Evolutionary conservation across 2,888 invertebrate species (phyloP), one percentile per base, ranked within the genome.

Genomic region (Cheilosia pagana): DNA sequence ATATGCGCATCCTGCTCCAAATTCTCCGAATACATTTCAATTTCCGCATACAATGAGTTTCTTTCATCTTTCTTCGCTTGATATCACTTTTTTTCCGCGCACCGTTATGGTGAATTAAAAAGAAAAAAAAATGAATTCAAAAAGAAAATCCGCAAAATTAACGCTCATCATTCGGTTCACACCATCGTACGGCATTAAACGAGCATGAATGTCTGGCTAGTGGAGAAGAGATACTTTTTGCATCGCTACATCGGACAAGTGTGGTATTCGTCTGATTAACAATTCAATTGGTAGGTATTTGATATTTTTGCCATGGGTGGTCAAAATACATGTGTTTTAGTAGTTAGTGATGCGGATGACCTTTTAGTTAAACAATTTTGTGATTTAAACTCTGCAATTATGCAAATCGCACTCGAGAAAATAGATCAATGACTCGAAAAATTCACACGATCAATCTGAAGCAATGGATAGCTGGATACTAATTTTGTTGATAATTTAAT

Each of bases 1-100:
- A 67, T 19, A 53, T 35, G 12, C 12, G 59, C 68, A 60, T 68
- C 68, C 53, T 76, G 76, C 52, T 81, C 76, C 41, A 67, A 75
- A 75, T 81, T 75, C 81, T 19, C 14, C 28, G 59, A 70, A 76
- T 63, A 55, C 60, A 53, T 67, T 55, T 52, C 59, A 52, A 81
- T 81, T 81, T 81, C 77, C 77, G 70, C 63, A 59, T 59, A 82
- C 81, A 82, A 77, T 82, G 77, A 53, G 45, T 67, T 23, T 41
- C 77, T 82, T 71, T 82, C 71, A 71, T 81, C 59, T 67, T 55
- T 55, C 23, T 65, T 57, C 23, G n/a, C n/a, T 21, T 55, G 5
- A 57, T 59, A 59, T 48, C 23, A 2, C 0, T 23, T 45, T 45
- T 45, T 53, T 45, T 53, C 25, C 19, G 52, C 43, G 19, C 39